Evolutionary conservation across 2,888 invertebrate species (phyloP).

Genomic region (Drosophila rubida): DNA sequence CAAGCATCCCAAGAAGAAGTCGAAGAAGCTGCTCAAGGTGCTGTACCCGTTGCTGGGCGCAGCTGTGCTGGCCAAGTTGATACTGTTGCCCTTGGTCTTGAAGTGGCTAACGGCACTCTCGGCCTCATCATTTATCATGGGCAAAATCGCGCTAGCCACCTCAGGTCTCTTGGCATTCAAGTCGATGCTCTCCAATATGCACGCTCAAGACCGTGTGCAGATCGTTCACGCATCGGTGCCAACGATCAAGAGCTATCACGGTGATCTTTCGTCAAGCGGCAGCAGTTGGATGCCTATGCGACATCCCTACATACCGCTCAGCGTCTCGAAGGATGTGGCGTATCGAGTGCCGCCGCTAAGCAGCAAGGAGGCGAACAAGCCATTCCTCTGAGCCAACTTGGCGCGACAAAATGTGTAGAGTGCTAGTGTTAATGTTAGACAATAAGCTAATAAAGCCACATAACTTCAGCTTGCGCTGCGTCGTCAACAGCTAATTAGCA

Average conservation of each 20-base stretch:
- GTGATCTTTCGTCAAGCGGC: conserved; percentile 63
- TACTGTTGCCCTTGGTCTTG: conserved; percentile 89
- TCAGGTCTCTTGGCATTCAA: conserved; percentile 80
- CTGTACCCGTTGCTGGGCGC: conserved; percentile 88
- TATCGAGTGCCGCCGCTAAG: conserved; percentile 53
- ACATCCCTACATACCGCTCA: conserved; percentile 70
- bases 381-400: conserved; percentile 66
- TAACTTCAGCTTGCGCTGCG: conserved; percentile 31
- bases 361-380: conserved; percentile 55
- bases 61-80: conserved; percentile 88
- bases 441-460: conserved; percentile 59
- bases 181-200: conserved; percentile 71
- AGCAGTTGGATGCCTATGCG: conserved; percentile 67
- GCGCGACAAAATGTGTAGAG: background rate
- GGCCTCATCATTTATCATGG: conserved; percentile 85
- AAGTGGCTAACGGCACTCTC: conserved; percentile 89
- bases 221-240: conserved; percentile 72
- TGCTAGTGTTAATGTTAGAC: conserved; percentile 39
- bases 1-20: conserved; percentile 82
- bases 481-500: conserved; percentile 66
- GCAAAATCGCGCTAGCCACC: conserved; percentile 82
- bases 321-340: conserved; percentile 52
- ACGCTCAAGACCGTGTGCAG: conserved; percentile 70
- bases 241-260: conserved; percentile 49
- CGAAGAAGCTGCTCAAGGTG: conserved; percentile 86